A percentile compares a stretch with the other conserved stretches of the same genome.
These are phyloP conservation scores for Sebastolobus altivelis DNA, from an alignment of 2,797 vertebrate species.

Conservation along the genomic window DNA sequence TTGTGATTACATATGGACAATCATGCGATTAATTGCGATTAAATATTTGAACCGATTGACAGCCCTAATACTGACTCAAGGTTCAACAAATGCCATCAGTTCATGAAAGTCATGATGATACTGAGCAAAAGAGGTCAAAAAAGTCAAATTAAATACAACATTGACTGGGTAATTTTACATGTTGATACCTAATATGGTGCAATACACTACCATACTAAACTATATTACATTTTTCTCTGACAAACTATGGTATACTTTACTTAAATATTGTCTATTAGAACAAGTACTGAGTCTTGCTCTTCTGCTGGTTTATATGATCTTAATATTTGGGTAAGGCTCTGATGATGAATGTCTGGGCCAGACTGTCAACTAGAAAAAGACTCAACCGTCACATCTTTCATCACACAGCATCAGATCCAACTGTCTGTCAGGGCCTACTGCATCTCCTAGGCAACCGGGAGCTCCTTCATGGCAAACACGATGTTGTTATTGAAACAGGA, in stretches of 20 bases:
- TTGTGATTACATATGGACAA: no score
- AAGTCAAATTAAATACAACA: not conserved
- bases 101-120: not conserved
- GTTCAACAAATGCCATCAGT: not conserved
- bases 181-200: not conserved
- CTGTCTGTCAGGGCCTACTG: constrained; percentile 47
- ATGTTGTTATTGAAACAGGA: constrained; percentile 48
- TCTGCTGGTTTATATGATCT: not conserved
- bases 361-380: constrained; percentile 10
- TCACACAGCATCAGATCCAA: constrained; percentile 37
- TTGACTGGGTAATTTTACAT: not conserved
- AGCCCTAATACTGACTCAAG: no score
- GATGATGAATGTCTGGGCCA: constrained; percentile 3
- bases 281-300: not conserved
- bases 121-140: not conserved
- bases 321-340: not conserved
- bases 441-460: constrained; percentile 68
- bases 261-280: not conserved
- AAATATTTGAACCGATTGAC: no score
- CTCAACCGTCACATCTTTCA: constrained; percentile 23
- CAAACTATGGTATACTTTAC: not conserved
- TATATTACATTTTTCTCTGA: not conserved
- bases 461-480: constrained; percentile 48
- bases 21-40: no score
- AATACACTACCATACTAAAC: not conserved